These are phyloP conservation scores for Macropus fuliginosus DNA, from an alignment of 2,797 vertebrate species.

Conservation along the genomic window DNA sequence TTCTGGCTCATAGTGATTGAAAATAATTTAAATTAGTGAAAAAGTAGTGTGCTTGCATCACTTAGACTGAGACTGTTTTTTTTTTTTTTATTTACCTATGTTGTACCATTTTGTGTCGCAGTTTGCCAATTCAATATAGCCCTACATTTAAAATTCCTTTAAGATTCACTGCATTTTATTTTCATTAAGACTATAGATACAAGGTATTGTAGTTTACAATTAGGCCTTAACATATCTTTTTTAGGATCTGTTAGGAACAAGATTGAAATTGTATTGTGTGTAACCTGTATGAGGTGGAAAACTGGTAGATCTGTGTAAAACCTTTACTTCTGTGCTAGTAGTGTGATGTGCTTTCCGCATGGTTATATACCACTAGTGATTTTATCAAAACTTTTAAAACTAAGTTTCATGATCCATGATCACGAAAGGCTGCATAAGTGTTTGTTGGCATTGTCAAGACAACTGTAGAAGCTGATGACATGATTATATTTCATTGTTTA, in stretches of 20 bases:
- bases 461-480: constrained; percentile 87
- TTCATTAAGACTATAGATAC: constrained; percentile 88
- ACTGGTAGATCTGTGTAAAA: constrained; percentile 89
- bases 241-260: constrained; percentile 88
- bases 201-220: constrained; percentile 89
- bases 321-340: constrained; percentile 90
- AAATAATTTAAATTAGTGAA: constrained; percentile 87
- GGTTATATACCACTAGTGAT: constrained; percentile 90
- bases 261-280: constrained; percentile 88
- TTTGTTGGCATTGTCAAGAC: constrained; percentile 87
- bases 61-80: constrained; percentile 88
- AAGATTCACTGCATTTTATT: constrained; percentile 86
- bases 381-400: constrained; percentile 87
- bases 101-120: constrained; percentile 87
- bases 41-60: constrained; percentile 92
- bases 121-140: constrained; percentile 88
- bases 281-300: constrained; percentile 91
- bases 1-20: constrained; percentile 87
- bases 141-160: constrained; percentile 88
- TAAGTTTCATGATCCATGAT: constrained; percentile 87
- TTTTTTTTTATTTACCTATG: constrained; percentile 88
- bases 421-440: constrained; percentile 87
- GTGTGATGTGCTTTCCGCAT: constrained; percentile 92
- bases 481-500: constrained; percentile 89
- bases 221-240: constrained; percentile 88